Base-by-base conservation (phyloP, 30 jellyfish, hydroid and myxozoan genomes). In the Cassiopea andromeda region DNA sequence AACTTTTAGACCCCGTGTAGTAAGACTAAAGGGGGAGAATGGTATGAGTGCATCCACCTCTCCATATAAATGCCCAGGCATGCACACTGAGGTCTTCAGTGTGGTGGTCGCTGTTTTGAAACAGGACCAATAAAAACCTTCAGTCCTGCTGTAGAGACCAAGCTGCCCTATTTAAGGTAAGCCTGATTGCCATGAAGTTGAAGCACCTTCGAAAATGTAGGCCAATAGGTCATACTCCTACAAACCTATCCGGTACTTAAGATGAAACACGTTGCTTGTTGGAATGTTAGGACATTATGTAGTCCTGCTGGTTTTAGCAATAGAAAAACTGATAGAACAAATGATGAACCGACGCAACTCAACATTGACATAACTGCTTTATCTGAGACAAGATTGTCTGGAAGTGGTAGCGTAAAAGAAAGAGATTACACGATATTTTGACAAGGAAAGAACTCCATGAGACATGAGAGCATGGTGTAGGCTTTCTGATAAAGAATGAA, bases 391-490 rank as follows among this genome's bases (percentile, higher is more conserved):
- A 69, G 92, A 14, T 66, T 83, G 5, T 13, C 87, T 16, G 92
- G 69, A 48, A 45, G 48, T 17, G 92, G 92, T 15, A 10, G 81
- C 48, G 0, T 10, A 10, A 6, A 71, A 85, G 59, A 48, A 27
- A 81, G 60, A 27, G 16, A 17, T 44, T 74, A 83, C 74, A 83
- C 90, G 7, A 10, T 83, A 27, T 83, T 83, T 48, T 83, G 90
- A 90, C 74, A 83, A 38, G 90, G 92, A 45, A 83, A 83, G 38
- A 44, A 90, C 2, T 15, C 15, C 46, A 45, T 46, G 75, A 67
- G 27, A 59, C 19, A 60, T 85, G 83, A n/a, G 87, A 78, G 75
- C 75, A 66, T 1, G 90, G 92, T 16, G 92, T 83, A 5, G 73
- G 92, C 12, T 83, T 83, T 83, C 89, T 89, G 61, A 83, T 81